phyloP scores from a whole-genome alignment of 2,113 vertebrate species.

The Accipiter virgatus region DNA sequence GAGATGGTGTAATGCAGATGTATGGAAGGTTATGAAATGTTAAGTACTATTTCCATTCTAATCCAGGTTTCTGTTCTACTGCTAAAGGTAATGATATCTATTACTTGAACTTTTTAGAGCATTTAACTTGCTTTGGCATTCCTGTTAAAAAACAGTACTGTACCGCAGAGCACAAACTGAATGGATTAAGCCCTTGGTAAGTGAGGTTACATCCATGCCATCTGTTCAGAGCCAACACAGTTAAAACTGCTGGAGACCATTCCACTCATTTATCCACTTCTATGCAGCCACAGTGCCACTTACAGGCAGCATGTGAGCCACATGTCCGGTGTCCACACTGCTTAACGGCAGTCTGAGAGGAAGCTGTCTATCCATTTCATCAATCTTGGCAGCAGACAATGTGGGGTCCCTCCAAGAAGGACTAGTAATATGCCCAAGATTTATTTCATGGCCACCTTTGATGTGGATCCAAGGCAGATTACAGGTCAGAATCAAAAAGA shows the following conservation, averaged over 20 bases:
- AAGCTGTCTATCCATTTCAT: background rate
- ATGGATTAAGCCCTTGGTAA: background rate
- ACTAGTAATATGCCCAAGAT: background rate
- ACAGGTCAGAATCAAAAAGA: background rate
- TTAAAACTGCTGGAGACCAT: background rate
- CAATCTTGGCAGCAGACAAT: background rate
- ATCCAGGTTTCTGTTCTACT: background rate
- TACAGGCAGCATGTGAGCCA: background rate
- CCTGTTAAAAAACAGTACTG: background rate
- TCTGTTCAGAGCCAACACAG: background rate
- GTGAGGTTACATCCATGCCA: background rate
- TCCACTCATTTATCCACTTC: background rate
- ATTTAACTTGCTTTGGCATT: background rate
- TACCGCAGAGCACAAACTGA: background rate
- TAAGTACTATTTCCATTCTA: background rate
- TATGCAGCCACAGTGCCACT: background rate
- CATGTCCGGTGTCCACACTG: background rate
- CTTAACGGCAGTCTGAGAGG: background rate
- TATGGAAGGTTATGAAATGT: background rate
- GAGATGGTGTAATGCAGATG: background rate
- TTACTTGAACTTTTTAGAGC: background rate
- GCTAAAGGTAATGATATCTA: background rate
- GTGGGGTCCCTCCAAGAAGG: background rate
- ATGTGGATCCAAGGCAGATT: background rate
- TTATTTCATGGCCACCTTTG: background rate